Evolutionary conservation across 2,797 vertebrate genomes (phyloP).

Genomic region (Miichthys miiuy): DNA sequence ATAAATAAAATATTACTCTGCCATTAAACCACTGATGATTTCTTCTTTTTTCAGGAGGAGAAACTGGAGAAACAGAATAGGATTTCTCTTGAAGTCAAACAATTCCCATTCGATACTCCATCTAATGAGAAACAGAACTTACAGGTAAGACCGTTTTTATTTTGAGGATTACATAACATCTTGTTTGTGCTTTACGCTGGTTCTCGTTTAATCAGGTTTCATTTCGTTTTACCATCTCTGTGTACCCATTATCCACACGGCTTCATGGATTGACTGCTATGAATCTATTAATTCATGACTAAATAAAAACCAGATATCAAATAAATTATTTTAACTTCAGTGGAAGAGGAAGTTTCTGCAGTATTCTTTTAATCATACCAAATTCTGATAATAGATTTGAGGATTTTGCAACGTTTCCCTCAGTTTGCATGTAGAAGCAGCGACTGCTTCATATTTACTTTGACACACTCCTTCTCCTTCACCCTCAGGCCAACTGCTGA

Average conservation of each 20-base stretch:
- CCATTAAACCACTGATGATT: not conserved
- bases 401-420: not conserved
- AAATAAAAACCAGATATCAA: not conserved
- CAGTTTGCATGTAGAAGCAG: not conserved
- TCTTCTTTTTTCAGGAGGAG: conserved; percentile 64
- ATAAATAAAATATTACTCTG: not conserved
- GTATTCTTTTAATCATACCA: not conserved
- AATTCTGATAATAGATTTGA: not conserved
- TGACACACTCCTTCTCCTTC: conserved; percentile 28
- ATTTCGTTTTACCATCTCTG: not conserved
- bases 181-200: not conserved
- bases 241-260: not conserved
- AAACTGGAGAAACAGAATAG: conserved; percentile 80
- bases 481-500: conserved; percentile 77
- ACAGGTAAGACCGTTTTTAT: conserved; percentile 67
- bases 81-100: conserved; percentile 71
- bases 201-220: not conserved
- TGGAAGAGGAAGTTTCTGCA: no score
- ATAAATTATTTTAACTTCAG: not conserved
- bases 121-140: conserved; percentile 45
- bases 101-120: conserved; percentile 42
- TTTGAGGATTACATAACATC: not conserved
- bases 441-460: not conserved
- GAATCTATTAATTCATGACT: not conserved
- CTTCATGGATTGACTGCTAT: not conserved